Percentiles rank a stretch among this genome's conserved stretches.
Evolutionary conservation across 2,888 invertebrate species (phyloP).

Genomic region (Boloria euphrosyne): DNA sequence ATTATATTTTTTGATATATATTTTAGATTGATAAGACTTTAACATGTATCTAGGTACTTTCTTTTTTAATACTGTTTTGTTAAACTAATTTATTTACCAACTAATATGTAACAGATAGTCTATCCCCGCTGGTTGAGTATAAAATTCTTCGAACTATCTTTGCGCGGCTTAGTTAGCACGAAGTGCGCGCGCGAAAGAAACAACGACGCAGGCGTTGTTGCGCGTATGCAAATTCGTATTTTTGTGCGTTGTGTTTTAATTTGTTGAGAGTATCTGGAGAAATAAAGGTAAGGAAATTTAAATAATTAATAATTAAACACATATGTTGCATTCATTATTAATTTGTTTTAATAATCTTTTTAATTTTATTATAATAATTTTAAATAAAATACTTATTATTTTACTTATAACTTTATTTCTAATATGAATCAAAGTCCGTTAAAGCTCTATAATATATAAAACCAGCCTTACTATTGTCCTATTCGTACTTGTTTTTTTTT

Average conservation of each 20-base stretch:
- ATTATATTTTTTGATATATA: no score
- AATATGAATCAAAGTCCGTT: no score
- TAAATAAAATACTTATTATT: no score
- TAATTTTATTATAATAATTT: no score
- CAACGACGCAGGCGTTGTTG: constrained; percentile 19
- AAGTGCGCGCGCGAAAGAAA: constrained; percentile 50
- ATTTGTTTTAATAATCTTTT: no score
- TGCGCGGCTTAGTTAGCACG: constrained; percentile 57
- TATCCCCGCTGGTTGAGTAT: constrained; percentile 56
- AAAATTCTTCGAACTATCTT: constrained; percentile 56
- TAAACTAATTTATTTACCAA: not conserved
- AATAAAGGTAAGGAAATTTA: constrained; percentile 7
- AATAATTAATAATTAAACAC: no score
- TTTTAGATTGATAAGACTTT: not conserved
- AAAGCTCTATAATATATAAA: no score
- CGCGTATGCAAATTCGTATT: constrained; percentile 11
- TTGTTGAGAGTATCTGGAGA: not conserved
- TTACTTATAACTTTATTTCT: no score
- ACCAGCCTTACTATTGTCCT: no score
- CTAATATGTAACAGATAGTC: constrained; percentile 14
- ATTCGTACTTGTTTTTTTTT: no score
- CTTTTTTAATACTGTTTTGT: not conserved
- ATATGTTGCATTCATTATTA: no score
- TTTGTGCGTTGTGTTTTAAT: constrained; percentile 11
- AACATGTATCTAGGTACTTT: not conserved